phyloP scores from a whole-genome alignment of 2,888 invertebrate species.

The Tipula vernalis region DNA sequence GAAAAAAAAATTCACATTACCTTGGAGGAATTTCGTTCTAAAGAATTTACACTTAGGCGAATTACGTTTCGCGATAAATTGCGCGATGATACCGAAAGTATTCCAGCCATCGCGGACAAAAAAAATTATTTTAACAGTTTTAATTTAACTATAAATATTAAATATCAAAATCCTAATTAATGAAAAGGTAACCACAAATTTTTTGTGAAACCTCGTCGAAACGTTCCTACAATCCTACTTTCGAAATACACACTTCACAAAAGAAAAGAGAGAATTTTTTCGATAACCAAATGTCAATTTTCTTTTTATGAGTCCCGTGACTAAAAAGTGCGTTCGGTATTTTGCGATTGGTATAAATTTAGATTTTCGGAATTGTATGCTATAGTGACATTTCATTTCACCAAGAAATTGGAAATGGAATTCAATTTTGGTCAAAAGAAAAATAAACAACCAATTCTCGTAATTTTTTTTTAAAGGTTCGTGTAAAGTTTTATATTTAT shows the following conservation, averaged over 20 bases:
- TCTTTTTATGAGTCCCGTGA: neutral
- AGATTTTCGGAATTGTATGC: neutral
- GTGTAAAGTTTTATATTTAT: too few relatives aligned
- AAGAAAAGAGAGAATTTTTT: neutral
- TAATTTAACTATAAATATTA: neutral
- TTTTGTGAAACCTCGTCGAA: neutral
- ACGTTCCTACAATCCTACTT: neutral
- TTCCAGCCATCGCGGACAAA: slow-evolving; percentile 32
- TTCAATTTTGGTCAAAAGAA: too few relatives aligned
- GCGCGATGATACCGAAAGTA: slow-evolving; percentile 38
- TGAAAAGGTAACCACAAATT: neutral
- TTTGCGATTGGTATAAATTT: neutral
- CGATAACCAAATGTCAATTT: neutral
- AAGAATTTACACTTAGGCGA: slow-evolving; percentile 24
- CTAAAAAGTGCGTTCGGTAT: neutral
- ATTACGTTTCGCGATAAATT: slow-evolving; percentile 34
- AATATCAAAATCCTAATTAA: neutral
- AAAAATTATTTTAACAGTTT: neutral
- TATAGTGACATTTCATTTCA: too few relatives aligned
- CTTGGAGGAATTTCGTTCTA: slow-evolving; percentile 24
- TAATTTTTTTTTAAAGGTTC: too few relatives aligned
- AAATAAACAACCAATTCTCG: too few relatives aligned
- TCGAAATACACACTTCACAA: neutral
- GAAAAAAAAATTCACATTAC: slow-evolving; percentile 21
- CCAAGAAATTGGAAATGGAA: too few relatives aligned